phyloP scores from a whole-genome alignment of 2,113 vertebrate genomes.

The Melanocharis versteri region DNA sequence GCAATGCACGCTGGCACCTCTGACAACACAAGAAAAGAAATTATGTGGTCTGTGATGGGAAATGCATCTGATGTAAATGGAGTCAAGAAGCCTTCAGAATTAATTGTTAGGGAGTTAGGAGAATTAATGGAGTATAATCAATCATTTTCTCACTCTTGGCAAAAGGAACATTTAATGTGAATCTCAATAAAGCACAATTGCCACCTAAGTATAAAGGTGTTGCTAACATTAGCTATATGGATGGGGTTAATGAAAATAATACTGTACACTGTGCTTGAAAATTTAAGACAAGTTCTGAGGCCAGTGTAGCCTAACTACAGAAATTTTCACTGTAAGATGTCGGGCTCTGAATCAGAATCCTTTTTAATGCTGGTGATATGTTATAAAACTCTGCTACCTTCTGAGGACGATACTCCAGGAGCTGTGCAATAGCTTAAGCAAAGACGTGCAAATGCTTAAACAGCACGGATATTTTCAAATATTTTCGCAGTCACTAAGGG shows the following conservation, averaged over 20 bases:
- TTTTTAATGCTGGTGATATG: neutral
- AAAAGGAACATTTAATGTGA: neutral
- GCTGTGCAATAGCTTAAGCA: neutral
- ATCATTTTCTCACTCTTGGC: neutral
- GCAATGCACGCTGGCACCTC: neutral
- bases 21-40: neutral
- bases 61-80: neutral
- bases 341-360: neutral
- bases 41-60: neutral
- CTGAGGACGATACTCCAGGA: neutral
- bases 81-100: neutral
- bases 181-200: neutral
- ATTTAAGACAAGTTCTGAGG: neutral
- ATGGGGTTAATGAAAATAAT: neutral
- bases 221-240: neutral
- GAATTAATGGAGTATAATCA: neutral
- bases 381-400: neutral
- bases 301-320: neutral
- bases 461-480: neutral
- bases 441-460: neutral
- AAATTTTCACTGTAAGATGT: neutral
- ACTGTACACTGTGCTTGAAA: neutral
- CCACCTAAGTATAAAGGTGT: neutral
- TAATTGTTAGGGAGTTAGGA: neutral
- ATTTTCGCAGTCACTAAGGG: neutral